Percentiles rank a stretch among this genome's conserved stretches.
Evolutionary conservation across 1,140 invertebrate species (phyloP).

Genomic region (Zelostemma sp.): DNA sequence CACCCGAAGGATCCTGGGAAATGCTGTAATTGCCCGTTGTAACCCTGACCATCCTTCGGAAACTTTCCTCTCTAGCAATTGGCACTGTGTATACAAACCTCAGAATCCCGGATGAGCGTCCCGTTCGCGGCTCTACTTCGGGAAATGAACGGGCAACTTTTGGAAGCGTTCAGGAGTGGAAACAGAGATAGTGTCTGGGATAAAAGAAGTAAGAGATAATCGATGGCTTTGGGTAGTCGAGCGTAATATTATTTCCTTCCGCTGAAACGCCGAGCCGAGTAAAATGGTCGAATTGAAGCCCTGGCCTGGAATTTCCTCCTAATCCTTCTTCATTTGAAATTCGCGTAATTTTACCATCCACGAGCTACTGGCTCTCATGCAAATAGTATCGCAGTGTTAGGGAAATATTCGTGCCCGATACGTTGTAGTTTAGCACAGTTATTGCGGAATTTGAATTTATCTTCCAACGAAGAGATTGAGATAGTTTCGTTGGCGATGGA

Average conservation of each 20-base stretch:
- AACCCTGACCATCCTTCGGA: slow-evolving; percentile 12
- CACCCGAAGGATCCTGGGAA: background rate
- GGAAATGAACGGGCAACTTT: slow-evolving; percentile 17
- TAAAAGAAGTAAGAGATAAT: slow-evolving; percentile 42
- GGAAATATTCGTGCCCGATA: slow-evolving; percentile 26
- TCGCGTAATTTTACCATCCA: slow-evolving; percentile 34
- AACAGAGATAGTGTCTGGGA: slow-evolving; percentile 17
- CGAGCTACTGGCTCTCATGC: slow-evolving; percentile 17
- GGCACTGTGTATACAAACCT: background rate
- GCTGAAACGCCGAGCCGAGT: slow-evolving; percentile 16
- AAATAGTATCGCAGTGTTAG: slow-evolving; percentile 15
- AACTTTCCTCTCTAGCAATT: background rate
- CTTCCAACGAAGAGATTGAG: slow-evolving; percentile 2
- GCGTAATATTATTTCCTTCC: slow-evolving; percentile 45
- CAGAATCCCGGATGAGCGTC: background rate
- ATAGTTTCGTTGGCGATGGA: background rate
- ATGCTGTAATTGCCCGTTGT: slow-evolving; percentile 31
- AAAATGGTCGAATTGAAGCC: slow-evolving; percentile 24
- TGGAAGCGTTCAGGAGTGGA: slow-evolving; percentile 27
- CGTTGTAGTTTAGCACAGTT: slow-evolving; percentile 13
- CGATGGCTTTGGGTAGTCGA: slow-evolving; percentile 41
- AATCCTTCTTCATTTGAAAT: slow-evolving; percentile 46
- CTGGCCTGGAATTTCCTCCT: slow-evolving; percentile 27
- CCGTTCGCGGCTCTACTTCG: slow-evolving; percentile 8
- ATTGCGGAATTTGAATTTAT: slow-evolving; percentile 34